Percentiles rank a stretch among this genome's conserved stretches.
Evolutionary conservation across 1,140 invertebrate species (phyloP).

Genomic region (Drosophila erecta): DNA sequence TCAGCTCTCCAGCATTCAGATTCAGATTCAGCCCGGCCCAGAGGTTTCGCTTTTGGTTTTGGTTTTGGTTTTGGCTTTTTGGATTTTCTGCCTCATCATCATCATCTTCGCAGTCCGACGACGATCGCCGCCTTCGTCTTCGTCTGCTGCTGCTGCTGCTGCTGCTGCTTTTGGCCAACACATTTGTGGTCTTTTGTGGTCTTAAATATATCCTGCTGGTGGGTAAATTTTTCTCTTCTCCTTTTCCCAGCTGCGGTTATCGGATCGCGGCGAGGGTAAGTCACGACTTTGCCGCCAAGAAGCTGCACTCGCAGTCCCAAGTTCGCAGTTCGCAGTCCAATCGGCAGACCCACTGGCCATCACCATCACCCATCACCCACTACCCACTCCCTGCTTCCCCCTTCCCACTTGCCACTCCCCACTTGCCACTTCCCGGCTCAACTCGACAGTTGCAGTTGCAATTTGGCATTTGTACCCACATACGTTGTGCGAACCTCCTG

Average conservation of each 20-base stretch:
- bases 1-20: conserved; percentile 10
- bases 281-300: conserved; percentile 73
- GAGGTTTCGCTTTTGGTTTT: conserved; percentile 11
- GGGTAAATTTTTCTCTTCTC: conserved; percentile 75
- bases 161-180: conserved; percentile 30
- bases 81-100: conserved; percentile 49
- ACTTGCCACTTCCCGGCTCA: background rate
- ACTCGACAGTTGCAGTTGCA: conserved; percentile 44
- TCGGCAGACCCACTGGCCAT: conserved; percentile 16
- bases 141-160: conserved; percentile 7
- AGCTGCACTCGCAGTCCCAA: conserved; percentile 21
- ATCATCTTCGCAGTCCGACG: conserved; percentile 20
- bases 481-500: conserved; percentile 8
- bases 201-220: conserved; percentile 84
- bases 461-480: conserved; percentile 37
- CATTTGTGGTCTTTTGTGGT: conserved; percentile 76
- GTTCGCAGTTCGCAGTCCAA: background rate
- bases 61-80: background rate
- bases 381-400: no score
- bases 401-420: background rate
- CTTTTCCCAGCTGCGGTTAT: conserved; percentile 58
- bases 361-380: background rate
- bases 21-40: conserved; percentile 26
- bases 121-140: background rate
- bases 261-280: conserved; percentile 73